These are phyloP conservation scores for Leucophenga varia DNA, from an alignment of 1,140 invertebrate genomes.

Conservation along the genomic window DNA sequence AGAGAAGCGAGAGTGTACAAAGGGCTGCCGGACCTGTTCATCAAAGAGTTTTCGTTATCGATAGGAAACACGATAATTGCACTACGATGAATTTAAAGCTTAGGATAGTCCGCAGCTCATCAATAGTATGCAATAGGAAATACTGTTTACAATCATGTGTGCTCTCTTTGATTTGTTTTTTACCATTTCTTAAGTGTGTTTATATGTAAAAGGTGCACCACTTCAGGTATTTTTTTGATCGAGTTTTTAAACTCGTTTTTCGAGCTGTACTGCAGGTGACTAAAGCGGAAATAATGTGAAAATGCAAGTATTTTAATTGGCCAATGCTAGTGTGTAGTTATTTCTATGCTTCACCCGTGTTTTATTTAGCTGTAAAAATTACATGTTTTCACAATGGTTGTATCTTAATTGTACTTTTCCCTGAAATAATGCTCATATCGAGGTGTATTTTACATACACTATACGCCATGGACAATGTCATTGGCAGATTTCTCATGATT, in stretches of 20 bases:
- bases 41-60: too few relatives aligned
- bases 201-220: too few relatives aligned
- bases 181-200: not conserved
- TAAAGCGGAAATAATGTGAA: slow-evolving; percentile 37
- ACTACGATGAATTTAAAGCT: too few relatives aligned
- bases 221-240: too few relatives aligned
- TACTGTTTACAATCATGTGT: too few relatives aligned
- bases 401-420: slow-evolving; percentile 35
- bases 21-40: too few relatives aligned
- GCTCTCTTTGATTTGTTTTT: not conserved
- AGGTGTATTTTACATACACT: slow-evolving; percentile 15
- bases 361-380: slow-evolving; percentile 25
- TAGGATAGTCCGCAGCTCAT: too few relatives aligned
- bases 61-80: too few relatives aligned
- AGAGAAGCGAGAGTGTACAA: too few relatives aligned
- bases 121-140: too few relatives aligned
- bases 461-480: slow-evolving; percentile 35
- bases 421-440: slow-evolving; percentile 19
- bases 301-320: slow-evolving; percentile 39
- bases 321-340: slow-evolving; percentile 26
- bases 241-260: slow-evolving; percentile 17
- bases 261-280: slow-evolving; percentile 21
- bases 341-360: too few relatives aligned
- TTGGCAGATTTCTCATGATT: slow-evolving; percentile 46
- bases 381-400: slow-evolving; percentile 12